A percentile compares a stretch with the other conserved stretches of the same genome.
Evolutionary conservation across 2,888 invertebrate species (phyloP).

Genomic region (Tethea ocularis): DNA sequence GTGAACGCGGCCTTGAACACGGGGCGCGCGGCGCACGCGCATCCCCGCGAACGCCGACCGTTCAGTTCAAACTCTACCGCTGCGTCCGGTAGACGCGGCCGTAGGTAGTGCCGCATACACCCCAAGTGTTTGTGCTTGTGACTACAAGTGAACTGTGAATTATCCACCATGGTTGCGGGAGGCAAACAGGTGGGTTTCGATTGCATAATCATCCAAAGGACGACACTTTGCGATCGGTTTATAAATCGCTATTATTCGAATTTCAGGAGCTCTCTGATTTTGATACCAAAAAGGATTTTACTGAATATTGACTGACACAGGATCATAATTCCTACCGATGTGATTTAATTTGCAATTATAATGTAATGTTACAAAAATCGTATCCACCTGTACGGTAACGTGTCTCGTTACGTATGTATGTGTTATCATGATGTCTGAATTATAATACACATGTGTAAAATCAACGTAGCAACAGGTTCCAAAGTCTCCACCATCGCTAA

Average conservation of each 20-base stretch:
- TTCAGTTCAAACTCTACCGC: constrained; percentile 79
- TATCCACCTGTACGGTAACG: constrained; percentile 11
- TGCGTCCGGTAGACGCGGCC: constrained; percentile 81
- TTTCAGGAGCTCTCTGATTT: neutral
- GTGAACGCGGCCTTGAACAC: constrained; percentile 55
- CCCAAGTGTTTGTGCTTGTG: constrained; percentile 59
- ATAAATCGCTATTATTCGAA: neutral
- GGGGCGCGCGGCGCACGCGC: constrained; percentile 51
- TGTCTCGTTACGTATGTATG: constrained; percentile 16
- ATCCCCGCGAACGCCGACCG: constrained; percentile 53
- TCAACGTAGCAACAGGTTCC: constrained; percentile 55
- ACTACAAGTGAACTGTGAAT: constrained; percentile 56
- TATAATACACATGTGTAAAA: constrained; percentile 35
- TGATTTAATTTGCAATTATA: neutral
- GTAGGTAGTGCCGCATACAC: constrained; percentile 45
- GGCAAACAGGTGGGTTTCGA: constrained; percentile 78
- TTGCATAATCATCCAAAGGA: constrained; percentile 30
- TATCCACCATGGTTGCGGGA: constrained; percentile 78
- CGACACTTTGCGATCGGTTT: neutral
- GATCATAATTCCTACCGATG: neutral
- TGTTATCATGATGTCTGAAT: constrained; percentile 29
- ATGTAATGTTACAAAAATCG: neutral
- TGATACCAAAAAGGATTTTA: neutral
- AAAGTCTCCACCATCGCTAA: constrained; percentile 32
- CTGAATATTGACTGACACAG: neutral